phyloP scores from a whole-genome alignment of 2,797 vertebrate species.

The Carcharodon carcharias region DNA sequence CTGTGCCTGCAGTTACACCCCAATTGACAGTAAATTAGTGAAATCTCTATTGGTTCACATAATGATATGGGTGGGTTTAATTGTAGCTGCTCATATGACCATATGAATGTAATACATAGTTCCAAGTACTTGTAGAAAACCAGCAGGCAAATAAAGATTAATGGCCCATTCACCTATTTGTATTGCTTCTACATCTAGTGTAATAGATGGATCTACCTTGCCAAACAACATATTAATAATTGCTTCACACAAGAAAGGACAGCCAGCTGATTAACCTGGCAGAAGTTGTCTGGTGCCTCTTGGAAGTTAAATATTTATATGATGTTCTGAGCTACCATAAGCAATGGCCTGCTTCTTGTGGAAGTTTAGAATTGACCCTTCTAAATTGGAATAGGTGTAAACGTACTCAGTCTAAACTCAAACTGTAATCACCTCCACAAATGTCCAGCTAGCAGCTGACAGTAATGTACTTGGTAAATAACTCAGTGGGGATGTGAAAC shows the following conservation, averaged over 20 bases:
- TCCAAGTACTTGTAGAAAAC: neutral
- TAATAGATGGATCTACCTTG: neutral
- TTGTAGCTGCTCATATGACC: neutral
- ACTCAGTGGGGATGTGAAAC: neutral
- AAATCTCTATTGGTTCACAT: neutral
- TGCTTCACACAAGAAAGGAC: neutral
- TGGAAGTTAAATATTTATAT: neutral
- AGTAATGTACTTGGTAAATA: neutral
- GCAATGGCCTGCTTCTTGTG: neutral
- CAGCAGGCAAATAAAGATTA: neutral
- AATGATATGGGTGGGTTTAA: neutral
- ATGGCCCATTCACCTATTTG: neutral
- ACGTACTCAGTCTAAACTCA: neutral
- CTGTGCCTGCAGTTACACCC: neutral
- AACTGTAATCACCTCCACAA: neutral
- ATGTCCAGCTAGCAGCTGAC: neutral
- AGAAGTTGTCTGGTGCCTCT: neutral
- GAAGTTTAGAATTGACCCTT: neutral
- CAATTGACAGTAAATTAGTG: neutral
- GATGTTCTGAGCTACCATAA: neutral
- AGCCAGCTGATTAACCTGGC: neutral
- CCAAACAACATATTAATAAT: neutral
- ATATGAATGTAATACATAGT: neutral
- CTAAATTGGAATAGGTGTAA: neutral
- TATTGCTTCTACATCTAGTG: neutral